A percentile compares a stretch with the other conserved stretches of the same genome.
These are phyloP conservation scores for Scaptomyza pallida DNA, from an alignment of 1,140 invertebrate genomes.

Conservation along the genomic window DNA sequence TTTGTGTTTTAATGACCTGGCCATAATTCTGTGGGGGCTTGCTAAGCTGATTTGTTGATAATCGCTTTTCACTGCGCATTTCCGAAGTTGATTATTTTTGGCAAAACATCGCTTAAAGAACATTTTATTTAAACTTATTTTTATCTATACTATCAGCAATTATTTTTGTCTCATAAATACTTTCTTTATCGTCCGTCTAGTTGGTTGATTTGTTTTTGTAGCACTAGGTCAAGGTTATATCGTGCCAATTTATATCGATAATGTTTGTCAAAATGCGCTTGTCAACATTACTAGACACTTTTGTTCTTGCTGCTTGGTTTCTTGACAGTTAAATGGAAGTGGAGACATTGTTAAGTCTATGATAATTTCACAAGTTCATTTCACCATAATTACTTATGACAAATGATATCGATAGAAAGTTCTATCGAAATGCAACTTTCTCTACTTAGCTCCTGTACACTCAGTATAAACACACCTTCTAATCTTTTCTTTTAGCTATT, in stretches of 20 bases:
- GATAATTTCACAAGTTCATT: neutral
- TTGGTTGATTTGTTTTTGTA: constrained; percentile 47
- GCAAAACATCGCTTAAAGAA: neutral
- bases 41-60: constrained; percentile 10
- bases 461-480: neutral
- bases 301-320: neutral
- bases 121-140: neutral
- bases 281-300: constrained; percentile 51
- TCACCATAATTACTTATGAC: neutral
- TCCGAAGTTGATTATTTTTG: constrained; percentile 26
- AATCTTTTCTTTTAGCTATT: neutral
- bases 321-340: neutral
- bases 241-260: constrained; percentile 30
- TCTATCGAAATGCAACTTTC: neutral
- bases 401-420: neutral
- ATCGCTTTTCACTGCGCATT: constrained; percentile 14
- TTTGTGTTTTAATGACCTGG: constrained; percentile 19
- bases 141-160: constrained; percentile 22
- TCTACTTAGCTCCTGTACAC: neutral
- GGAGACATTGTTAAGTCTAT: too few relatives aligned
- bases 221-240: constrained; percentile 67
- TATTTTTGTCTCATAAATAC: constrained; percentile 44
- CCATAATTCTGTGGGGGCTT: constrained; percentile 24
- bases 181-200: constrained; percentile 27
- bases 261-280: constrained; percentile 38